A percentile compares a stretch with the other conserved stretches of the same genome.
These are phyloP conservation scores for Nipponacmea schrenckii DNA, from an alignment of 2,888 invertebrate genomes.

Conservation along the genomic window DNA sequence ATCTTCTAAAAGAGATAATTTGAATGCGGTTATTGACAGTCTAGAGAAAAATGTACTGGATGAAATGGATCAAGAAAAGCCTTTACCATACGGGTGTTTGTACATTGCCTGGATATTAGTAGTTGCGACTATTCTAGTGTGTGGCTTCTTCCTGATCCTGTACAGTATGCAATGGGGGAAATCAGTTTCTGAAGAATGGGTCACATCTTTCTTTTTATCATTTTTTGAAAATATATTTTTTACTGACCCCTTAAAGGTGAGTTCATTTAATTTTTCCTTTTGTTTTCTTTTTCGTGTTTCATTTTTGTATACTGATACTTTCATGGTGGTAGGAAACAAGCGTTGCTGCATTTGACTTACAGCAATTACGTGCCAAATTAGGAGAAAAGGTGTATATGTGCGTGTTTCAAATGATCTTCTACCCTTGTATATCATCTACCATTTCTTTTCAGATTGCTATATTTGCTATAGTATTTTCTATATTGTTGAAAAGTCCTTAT, in stretches of 20 bases:
- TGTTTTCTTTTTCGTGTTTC: no score
- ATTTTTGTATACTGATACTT: no score
- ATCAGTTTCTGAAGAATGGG: conserved; percentile 67
- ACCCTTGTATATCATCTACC: no score
- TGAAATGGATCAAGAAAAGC: conserved; percentile 16
- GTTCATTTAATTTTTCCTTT: not conserved
- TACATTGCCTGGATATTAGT: conserved; percentile 63
- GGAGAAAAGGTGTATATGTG: no score
- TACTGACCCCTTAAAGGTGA: conserved; percentile 67
- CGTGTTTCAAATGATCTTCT: no score
- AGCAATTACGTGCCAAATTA: no score
- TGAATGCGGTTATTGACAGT: not conserved
- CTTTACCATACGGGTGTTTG: conserved; percentile 27
- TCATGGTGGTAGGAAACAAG: no score
- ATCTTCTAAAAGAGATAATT: not conserved
- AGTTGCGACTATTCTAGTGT: conserved; percentile 48
- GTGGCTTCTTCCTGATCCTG: conserved; percentile 66
- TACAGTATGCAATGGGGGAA: conserved; percentile 69
- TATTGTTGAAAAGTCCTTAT: not conserved
- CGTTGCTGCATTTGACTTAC: no score
- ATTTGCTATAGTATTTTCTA: not conserved
- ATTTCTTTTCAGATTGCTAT: not conserved
- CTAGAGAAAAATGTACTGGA: not conserved
- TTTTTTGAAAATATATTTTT: conserved; percentile 65
- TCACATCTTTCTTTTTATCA: conserved; percentile 64